phyloP scores from a whole-genome alignment of 2,888 invertebrate genomes.

The Aleiodes testaceus region DNA sequence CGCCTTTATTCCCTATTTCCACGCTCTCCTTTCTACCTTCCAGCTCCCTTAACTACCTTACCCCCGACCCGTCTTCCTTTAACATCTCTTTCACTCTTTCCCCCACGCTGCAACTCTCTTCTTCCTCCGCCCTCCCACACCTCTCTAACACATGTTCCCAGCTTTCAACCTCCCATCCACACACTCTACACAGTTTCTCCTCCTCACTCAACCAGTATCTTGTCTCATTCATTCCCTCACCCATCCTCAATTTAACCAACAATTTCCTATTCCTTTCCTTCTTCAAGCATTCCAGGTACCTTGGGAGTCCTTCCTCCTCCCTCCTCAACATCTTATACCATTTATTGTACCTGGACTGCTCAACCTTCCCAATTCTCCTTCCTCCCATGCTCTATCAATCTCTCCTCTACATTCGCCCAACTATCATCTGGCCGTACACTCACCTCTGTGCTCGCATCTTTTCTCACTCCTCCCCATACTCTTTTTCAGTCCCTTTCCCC shows the following conservation, averaged over 20 bases:
- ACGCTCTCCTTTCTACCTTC: too few relatives aligned
- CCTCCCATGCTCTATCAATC: too few relatives aligned
- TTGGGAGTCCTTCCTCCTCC: not conserved
- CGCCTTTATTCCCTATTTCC: too few relatives aligned
- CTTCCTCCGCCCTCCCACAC: not conserved
- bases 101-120: not conserved
- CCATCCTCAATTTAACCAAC: not conserved
- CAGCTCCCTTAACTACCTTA: too few relatives aligned
- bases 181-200: not conserved
- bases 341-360: not conserved
- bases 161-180: not conserved
- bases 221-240: not conserved
- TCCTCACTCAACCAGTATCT: not conserved
- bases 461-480: too few relatives aligned
- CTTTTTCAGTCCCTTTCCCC: not conserved
- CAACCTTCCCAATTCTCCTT: too few relatives aligned
- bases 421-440: too few relatives aligned
- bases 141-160: not conserved
- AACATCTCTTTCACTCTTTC: too few relatives aligned
- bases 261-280: not conserved
- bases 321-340: not conserved
- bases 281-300: not conserved
- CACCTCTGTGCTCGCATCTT: too few relatives aligned
- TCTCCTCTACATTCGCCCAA: too few relatives aligned
- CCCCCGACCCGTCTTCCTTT: too few relatives aligned